These are phyloP conservation scores for Perdita meconis DNA, from an alignment of 2,888 invertebrate genomes.

Conservation along the genomic window DNA sequence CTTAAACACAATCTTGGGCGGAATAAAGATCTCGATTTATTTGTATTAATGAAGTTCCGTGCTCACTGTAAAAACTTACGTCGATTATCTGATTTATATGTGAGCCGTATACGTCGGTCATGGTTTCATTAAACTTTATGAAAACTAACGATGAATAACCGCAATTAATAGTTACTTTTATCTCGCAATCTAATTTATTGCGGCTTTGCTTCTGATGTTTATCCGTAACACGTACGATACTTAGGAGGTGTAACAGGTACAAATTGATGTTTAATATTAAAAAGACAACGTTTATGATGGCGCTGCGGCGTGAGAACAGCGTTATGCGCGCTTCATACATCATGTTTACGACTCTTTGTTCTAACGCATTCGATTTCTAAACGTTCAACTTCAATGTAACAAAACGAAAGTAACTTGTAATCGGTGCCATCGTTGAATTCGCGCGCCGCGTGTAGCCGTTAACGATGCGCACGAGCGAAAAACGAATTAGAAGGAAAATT, in stretches of 20 bases:
- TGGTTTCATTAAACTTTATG: constrained; percentile 9
- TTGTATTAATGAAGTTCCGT: constrained; percentile 44
- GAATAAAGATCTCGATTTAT: constrained; percentile 36
- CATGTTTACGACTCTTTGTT: constrained; percentile 3
- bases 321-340: neutral
- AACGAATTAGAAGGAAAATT: constrained; percentile 14
- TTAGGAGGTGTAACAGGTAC: constrained; percentile 8
- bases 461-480: constrained; percentile 26
- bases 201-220: neutral
- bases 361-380: neutral
- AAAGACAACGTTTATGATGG: neutral
- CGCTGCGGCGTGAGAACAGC: neutral
- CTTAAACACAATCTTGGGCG: constrained; percentile 15
- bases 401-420: neutral
- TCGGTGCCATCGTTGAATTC: constrained; percentile 4
- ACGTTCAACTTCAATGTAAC: neutral
- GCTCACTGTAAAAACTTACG: constrained; percentile 20
- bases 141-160: constrained; percentile 27
- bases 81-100: constrained; percentile 52
- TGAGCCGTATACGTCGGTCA: neutral
- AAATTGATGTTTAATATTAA: constrained; percentile 31
- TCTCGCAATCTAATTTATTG: constrained; percentile 33
- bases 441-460: constrained; percentile 7
- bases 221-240: constrained; percentile 23
- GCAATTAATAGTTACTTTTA: constrained; percentile 25